Percentiles rank a stretch among this genome's conserved stretches.
These are phyloP conservation scores for Sphenopsis melanotis DNA, from an alignment of 2,797 vertebrate species.

Conservation along the genomic window DNA sequence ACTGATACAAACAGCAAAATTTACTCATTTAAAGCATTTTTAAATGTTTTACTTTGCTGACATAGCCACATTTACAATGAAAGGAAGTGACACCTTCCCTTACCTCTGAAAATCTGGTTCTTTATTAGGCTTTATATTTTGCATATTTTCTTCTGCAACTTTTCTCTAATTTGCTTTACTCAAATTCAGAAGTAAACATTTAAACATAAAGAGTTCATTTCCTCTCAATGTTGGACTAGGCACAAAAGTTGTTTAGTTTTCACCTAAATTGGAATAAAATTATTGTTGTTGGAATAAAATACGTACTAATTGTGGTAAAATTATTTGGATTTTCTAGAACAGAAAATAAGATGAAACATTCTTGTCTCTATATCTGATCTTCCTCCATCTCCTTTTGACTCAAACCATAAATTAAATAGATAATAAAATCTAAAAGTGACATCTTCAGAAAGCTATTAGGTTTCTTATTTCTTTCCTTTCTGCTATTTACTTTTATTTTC, in stretches of 20 bases:
- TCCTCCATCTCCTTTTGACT: background rate
- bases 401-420: background rate
- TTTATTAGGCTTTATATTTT: background rate
- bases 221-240: background rate
- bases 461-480: background rate
- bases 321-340: background rate
- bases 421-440: background rate
- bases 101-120: background rate
- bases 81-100: background rate
- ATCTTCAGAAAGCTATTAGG: background rate
- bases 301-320: background rate
- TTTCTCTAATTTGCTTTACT: background rate
- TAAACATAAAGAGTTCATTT: background rate
- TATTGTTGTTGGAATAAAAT: background rate
- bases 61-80: background rate
- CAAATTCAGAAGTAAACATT: background rate
- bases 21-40: background rate
- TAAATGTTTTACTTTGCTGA: background rate
- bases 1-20: background rate
- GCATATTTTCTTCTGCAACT: background rate
- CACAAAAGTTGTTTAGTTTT: background rate
- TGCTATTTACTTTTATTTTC: background rate
- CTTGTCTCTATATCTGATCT: background rate
- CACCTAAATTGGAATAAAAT: background rate
- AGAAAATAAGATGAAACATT: background rate